Percentiles rank a stretch among this genome's conserved stretches.
Evolutionary conservation across 2,113 vertebrate genomes (phyloP).

Genomic region (Oceanodroma tethys): DNA sequence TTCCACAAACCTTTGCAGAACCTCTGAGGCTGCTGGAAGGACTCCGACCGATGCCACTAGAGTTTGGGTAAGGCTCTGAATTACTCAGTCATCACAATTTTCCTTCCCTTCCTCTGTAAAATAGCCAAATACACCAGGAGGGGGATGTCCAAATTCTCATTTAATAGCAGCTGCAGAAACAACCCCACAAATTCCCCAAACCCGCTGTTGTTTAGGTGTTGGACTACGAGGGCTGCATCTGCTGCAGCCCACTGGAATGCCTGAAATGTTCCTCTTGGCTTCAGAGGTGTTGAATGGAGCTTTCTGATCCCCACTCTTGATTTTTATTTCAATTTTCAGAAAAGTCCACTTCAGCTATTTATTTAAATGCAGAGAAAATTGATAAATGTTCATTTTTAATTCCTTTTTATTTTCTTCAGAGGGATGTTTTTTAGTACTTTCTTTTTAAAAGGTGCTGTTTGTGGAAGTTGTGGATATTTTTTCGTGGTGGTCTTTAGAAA

Average conservation of each 20-base stretch:
- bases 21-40: background rate
- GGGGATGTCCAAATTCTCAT: background rate
- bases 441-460: background rate
- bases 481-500: background rate
- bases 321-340: background rate
- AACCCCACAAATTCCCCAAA: background rate
- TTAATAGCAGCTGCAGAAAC: background rate
- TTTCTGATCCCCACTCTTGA: background rate
- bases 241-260: background rate
- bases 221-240: fast-evolving
- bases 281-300: background rate
- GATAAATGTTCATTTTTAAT: background rate
- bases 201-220: too few relatives aligned
- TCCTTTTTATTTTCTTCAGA: background rate
- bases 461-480: background rate
- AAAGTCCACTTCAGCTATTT: background rate
- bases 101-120: background rate
- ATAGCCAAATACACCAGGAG: background rate
- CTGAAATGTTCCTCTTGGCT: background rate
- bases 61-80: background rate
- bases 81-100: background rate
- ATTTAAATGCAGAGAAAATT: background rate
- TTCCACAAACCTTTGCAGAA: background rate
- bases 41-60: fast-evolving
- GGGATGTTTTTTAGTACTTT: background rate